Evolutionary conservation across 2,888 invertebrate genomes (phyloP).

Genomic region (Scaptomyza tumidula): DNA sequence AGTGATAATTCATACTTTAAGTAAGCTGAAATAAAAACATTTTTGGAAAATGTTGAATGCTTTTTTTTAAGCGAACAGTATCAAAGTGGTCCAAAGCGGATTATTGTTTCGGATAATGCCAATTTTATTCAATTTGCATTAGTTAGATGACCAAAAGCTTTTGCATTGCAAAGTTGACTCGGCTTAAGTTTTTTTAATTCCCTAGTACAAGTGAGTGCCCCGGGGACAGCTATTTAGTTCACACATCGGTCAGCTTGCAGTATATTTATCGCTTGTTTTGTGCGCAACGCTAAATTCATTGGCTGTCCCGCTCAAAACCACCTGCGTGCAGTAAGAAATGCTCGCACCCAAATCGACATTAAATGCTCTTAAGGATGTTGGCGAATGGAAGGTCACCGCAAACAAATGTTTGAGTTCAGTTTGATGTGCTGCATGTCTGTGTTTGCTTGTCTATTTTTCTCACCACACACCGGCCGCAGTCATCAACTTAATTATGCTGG

Average conservation of each 20-base stretch:
- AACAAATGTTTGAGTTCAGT: constrained; percentile 33
- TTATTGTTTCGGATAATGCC: too few relatives aligned
- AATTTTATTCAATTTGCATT: too few relatives aligned
- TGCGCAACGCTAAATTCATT: constrained; percentile 33
- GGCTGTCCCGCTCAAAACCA: constrained; percentile 33
- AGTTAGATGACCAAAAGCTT: too few relatives aligned
- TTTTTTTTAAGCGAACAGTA: too few relatives aligned
- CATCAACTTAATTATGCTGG: constrained; percentile 79
- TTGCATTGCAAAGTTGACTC: neutral
- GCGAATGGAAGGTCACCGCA: too few relatives aligned
- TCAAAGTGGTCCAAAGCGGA: too few relatives aligned
- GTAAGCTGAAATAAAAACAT: too few relatives aligned
- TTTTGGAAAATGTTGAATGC: too few relatives aligned
- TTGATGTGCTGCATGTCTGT: constrained; percentile 43
- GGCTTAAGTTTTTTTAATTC: neutral
- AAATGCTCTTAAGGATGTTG: neutral
- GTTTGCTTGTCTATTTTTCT: constrained; percentile 39
- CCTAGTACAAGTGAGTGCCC: neutral
- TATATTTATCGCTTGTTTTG: constrained; percentile 55
- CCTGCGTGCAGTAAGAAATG: constrained; percentile 42
- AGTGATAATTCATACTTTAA: neutral
- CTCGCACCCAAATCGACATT: constrained; percentile 15
- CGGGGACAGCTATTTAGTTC: neutral
- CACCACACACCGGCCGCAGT: constrained; percentile 28
- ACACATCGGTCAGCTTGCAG: constrained; percentile 19